Evolutionary conservation across 2,113 vertebrate species (phyloP), one percentile per base, ranked within the genome.

Genomic region (Leptobrachium ailaonicum): DNA sequence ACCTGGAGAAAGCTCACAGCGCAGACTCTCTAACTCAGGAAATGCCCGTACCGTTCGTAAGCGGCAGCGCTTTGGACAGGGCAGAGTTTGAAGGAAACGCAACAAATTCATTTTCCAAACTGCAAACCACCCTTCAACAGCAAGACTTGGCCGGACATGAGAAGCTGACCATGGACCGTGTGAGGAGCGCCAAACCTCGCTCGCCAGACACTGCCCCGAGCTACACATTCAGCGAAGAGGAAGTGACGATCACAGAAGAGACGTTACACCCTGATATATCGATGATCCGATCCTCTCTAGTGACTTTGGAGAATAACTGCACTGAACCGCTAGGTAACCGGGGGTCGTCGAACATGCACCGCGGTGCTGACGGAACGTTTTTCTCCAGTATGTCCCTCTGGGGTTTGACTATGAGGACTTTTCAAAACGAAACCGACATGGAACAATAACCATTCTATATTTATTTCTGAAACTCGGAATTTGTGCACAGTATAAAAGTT

Each of bases 361-460:
- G 94, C 88, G 87, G 76, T 12, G 87, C 82, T 0, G 96, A 96
- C 56, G 95, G 94, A 0, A 95, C 93, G 0, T 95, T 97, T 47
- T 95, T 96, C 86, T 96, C 95, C 75, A 95, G 96, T 82, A 93
- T 98, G 82, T 95, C 95, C 0, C 91, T 97, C 8, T 98, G 96
- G 96, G 96, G 96, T 11, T 85, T 97, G 32, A 95, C 96, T 0
- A 97, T 97, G 96, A 98, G 95, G 87, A 97, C 96, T 0, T 88
- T 97, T 85, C 97, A 97, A 85, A 96, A 95, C 10, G 96, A 98
- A n/a, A 92, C 83, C 0, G 96, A 97, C 40, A 76, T 96, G 90
- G 95, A 96, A 2, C 94, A 95, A 7, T 98, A 82, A 94, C 0
- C 64, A 3, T 74, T 50, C 4, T 50, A 5, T 50, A 5, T 8